Evolutionary conservation across 2,888 invertebrate genomes (phyloP), one percentile per base, ranked within the genome.

Genomic region (Hoplodrina ambigua): DNA sequence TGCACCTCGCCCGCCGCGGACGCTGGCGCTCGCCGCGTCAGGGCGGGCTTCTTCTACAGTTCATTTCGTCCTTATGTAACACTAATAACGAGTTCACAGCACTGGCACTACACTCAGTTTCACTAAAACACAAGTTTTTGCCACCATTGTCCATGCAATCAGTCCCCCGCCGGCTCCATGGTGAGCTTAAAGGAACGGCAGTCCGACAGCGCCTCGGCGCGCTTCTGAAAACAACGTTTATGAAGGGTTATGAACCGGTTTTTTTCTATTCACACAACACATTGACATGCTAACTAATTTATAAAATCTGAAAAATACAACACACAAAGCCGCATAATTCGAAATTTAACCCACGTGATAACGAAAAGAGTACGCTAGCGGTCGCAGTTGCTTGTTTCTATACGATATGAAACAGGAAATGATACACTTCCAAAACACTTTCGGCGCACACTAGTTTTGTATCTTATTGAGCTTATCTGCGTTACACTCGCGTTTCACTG

Each of bases 331-430:
- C 81, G 85, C 86, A 87, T 87, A 90, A 92, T 92, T 93, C 90
- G 88, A 95, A 94, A 94, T 93, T 92, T 92, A 89, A 94, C 95
- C 96, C 96, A 96, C 96, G 96, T 96, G 96, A 96, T 96, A 94
- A 93, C 90, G 90, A 94, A 93, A 93, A 92, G 91, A 93, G 91
- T 94, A 91, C 90, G 91, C 93, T 93, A 93, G 93, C 89, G 88
- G 85, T 90, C 92, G 94, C 91, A 94, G 92, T 94, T 91, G 93
- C 93, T 94, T 95, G 95, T 94, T 96, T 95, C 91, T 89, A 80
- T 89, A 89, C 84, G 91, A 92, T 93, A 92, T 87, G 90, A 92
- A 93, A 94, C 95, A 95, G 95, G 95, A 96, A 96, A 95, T 93
- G 92, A 91, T 91, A 93, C 91, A 93, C 91, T 91, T 89, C 84